Base-by-base conservation (phyloP, 2,888 invertebrate species). In the Eugnorisma glareosa region DNA sequence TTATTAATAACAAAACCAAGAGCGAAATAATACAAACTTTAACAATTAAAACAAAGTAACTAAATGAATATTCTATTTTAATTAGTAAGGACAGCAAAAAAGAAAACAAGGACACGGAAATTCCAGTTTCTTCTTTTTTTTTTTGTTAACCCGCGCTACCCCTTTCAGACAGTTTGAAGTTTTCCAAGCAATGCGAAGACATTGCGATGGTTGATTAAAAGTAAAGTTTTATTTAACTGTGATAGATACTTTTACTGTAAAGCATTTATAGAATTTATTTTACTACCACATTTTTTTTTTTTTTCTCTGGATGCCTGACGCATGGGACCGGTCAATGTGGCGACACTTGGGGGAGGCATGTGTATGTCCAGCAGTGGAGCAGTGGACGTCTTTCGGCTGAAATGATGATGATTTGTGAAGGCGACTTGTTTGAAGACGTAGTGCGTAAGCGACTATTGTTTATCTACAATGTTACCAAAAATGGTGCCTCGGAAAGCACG, bases 151-250 rank as follows among this genome's bases (percentile, higher is more conserved):
- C 54, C n/a, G 13, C 37, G 57, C 72, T 48, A 80, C 18, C 74
- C 63, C 67, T 69, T 84, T 76, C 69, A 51, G 35, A 37, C 57
- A 35, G 82, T 72, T 68, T 71, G 64, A 67, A 77, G 64, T 77
- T 83, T 77, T 37, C 64, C 54, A 31, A 40, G 72, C 18, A n/a
- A 43, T 37, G 57, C 61, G 37, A 72, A 75, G 64, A 77, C 57
- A 75, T 80, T 77, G 51, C 64, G 48, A 45, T 43, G 54, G 77
- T 76, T 84, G 69, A 81, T 84, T 87, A 84, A 87, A 86, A 75
- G 67, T 74, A 74, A 86, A 80, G 69, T 75, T 84, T 70, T 67
- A 59, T 64, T 59, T 67, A 74, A 64, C 40, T 45, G 24, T 28
- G 11, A n/a, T 67, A 40, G 11, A 43, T 24, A 66, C 37, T 76